Percentiles rank a stretch among this genome's conserved stretches.
Evolutionary conservation across 2,797 vertebrate species (phyloP).

Genomic region (Lacerta agilis): DNA sequence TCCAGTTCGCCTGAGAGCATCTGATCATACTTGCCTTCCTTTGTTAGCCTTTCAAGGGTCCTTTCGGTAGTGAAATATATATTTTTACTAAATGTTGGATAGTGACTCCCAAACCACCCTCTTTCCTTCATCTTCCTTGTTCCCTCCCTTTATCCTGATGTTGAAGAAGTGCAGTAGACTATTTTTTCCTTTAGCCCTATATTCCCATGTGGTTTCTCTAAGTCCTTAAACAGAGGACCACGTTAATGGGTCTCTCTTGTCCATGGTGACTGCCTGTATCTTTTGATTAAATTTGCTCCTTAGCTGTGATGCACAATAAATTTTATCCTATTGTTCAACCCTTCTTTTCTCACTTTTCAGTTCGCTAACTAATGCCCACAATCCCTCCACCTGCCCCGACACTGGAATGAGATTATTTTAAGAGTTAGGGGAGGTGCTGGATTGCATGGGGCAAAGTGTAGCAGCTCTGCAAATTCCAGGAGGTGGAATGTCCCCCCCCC

Average conservation of each 20-base stretch:
- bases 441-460: background rate
- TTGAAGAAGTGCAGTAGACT: accelerated
- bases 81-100: background rate
- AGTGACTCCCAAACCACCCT: background rate
- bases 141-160: background rate
- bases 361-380: background rate
- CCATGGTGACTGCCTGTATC: background rate
- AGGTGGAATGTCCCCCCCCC: background rate
- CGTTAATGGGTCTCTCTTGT: conserved; percentile 8
- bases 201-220: accelerated
- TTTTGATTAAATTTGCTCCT: background rate
- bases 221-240: background rate
- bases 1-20: no score
- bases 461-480: background rate
- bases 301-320: accelerated
- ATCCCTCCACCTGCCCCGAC: background rate
- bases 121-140: accelerated
- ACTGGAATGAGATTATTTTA: background rate
- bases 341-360: accelerated
- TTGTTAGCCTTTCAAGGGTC: background rate
- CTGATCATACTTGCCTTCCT: background rate
- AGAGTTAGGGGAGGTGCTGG: no score
- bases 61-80: background rate
- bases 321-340: no score
- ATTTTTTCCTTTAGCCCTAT: accelerated